Evolutionary conservation across 2,888 invertebrate species (phyloP).

Genomic region (Leptopterna dolabrata): DNA sequence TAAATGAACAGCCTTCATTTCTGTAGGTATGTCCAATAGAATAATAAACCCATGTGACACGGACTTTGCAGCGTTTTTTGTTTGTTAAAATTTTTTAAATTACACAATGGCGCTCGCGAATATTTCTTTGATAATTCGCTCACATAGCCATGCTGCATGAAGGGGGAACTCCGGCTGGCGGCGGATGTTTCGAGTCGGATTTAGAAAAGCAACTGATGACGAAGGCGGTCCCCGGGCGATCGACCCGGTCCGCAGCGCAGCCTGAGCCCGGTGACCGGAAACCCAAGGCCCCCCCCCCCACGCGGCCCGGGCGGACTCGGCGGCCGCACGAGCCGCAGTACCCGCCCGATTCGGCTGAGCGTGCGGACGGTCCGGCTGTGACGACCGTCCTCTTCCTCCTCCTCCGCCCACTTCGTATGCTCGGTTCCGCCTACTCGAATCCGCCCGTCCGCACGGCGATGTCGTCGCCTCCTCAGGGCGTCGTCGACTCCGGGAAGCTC

Average conservation of each 20-base stretch:
- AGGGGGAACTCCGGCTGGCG: too few relatives aligned
- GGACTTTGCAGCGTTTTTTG: too few relatives aligned
- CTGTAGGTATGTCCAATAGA: too few relatives aligned
- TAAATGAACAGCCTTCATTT: too few relatives aligned
- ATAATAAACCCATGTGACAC: too few relatives aligned
- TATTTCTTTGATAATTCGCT: too few relatives aligned
- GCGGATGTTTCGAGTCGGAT: not conserved
- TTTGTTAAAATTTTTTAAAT: too few relatives aligned
- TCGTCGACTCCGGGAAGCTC: conserved; percentile 19
- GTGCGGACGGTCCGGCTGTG: too few relatives aligned
- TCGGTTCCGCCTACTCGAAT: not conserved
- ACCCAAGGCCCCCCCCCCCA: not conserved
- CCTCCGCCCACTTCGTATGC: not conserved
- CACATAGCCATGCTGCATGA: too few relatives aligned
- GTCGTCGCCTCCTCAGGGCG: not conserved
- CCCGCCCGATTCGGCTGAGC: not conserved
- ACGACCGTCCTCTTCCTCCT: not conserved
- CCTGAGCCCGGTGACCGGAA: not conserved
- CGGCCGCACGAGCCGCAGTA: not conserved
- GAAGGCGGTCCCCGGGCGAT: conserved; percentile 8
- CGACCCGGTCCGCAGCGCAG: conserved; percentile 39
- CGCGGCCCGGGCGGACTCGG: not conserved
- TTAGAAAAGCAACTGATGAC: not conserved
- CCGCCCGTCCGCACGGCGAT: not conserved
- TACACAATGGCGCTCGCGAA: too few relatives aligned